Evolutionary conservation across 2,797 vertebrate species (phyloP).

Genomic region (Hylomyscus alleni): DNA sequence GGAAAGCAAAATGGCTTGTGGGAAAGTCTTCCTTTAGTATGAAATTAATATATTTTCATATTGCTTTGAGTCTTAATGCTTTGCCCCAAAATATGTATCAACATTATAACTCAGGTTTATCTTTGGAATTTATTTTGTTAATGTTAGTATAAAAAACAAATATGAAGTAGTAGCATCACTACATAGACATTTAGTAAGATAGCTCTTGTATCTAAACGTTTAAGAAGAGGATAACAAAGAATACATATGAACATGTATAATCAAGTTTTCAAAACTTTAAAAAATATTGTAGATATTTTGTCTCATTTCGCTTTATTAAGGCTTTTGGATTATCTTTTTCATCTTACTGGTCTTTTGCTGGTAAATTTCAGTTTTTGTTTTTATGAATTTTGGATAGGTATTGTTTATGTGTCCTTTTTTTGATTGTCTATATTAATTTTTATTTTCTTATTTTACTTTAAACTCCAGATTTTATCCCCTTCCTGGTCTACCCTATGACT

Average conservation of each 20-base stretch:
- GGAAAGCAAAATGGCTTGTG: neutral
- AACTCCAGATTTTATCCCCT: too few relatives aligned
- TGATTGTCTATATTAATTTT: neutral
- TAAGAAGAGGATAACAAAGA: neutral
- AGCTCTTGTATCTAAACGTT: neutral
- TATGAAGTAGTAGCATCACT: neutral
- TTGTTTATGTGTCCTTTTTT: neutral
- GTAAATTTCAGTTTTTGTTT: neutral
- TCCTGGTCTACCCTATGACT: too few relatives aligned
- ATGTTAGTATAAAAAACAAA: neutral
- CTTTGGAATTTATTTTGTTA: slow-evolving; percentile 7
- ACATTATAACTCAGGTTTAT: neutral
- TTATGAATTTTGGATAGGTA: neutral
- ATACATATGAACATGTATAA: neutral
- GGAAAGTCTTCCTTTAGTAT: neutral
- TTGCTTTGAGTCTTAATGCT: neutral
- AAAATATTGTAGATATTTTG: neutral
- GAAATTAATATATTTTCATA: neutral
- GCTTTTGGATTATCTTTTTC: neutral
- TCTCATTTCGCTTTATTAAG: neutral
- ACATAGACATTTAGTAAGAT: neutral
- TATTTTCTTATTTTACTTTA: too few relatives aligned
- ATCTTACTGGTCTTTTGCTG: neutral
- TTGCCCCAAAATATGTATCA: neutral
- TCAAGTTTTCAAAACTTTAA: neutral